phyloP scores from a whole-genome alignment of 2,888 invertebrate species.

The Heliconius ismenius region DNA sequence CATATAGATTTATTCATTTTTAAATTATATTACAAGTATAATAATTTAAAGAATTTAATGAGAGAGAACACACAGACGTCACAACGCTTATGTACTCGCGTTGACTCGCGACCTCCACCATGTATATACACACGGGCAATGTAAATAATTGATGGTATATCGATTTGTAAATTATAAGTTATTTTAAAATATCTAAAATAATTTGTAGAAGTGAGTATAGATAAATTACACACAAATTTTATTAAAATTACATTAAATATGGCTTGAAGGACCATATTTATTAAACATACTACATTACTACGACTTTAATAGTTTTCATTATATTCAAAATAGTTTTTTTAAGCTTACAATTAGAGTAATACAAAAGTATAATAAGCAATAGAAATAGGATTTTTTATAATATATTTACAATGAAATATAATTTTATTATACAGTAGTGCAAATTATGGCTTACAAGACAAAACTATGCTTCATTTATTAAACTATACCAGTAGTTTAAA shows the following conservation, averaged over 20 bases:
- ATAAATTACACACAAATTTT: not conserved
- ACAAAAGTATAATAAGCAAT: not conserved
- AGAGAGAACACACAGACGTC: constrained; percentile 44
- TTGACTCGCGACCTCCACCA: constrained; percentile 44
- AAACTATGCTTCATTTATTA: not conserved
- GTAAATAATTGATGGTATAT: constrained; percentile 10
- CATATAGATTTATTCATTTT: too few species aligned
- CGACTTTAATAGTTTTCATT: not conserved
- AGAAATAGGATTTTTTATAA: not conserved
- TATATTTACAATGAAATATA: not conserved
- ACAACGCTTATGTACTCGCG: constrained; percentile 39
- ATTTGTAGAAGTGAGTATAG: not conserved
- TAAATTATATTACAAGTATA: not conserved
- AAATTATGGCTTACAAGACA: constrained; percentile 11
- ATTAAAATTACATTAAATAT: not conserved
- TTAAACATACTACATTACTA: not conserved
- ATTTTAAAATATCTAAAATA: not conserved
- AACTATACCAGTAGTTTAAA: not conserved
- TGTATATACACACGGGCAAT: constrained; percentile 39
- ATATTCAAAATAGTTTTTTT: not conserved
- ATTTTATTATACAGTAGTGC: not conserved
- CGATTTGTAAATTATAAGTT: constrained; percentile 22
- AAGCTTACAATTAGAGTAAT: not conserved
- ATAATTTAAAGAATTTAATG: constrained; percentile 1
- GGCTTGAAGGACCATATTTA: constrained; percentile 9